Conservation (phyloP, 2,113 vertebrate genomes). For the Nicator chloris region DNA sequence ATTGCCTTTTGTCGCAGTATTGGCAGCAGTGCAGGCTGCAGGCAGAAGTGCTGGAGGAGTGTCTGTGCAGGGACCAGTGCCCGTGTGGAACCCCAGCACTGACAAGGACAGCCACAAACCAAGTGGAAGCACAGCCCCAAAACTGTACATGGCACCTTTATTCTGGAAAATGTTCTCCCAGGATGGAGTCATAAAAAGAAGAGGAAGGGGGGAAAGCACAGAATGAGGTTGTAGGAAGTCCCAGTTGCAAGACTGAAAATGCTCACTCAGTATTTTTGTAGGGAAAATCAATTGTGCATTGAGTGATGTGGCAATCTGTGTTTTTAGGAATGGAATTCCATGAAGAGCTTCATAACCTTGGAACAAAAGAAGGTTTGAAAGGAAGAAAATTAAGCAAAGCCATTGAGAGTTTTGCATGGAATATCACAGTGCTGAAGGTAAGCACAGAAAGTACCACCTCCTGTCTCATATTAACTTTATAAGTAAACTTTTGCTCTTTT, state of each 20-base stretch:
- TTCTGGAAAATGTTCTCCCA: background rate
- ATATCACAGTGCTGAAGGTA: conserved; percentile 84
- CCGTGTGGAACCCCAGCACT: background rate
- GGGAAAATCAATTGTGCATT: background rate
- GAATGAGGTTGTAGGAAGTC: background rate
- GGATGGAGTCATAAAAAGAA: background rate
- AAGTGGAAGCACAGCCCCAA: background rate
- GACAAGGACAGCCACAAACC: background rate
- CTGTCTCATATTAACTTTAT: background rate
- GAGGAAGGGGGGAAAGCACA: background rate
- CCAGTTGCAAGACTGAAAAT: background rate
- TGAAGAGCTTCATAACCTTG: conserved; percentile 77
- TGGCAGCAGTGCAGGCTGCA: background rate
- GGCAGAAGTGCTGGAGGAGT: background rate
- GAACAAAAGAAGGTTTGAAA: conserved; percentile 80
- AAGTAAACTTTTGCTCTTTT: background rate
- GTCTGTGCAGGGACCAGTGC: background rate
- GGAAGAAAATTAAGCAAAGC: conserved; percentile 83
- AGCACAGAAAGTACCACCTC: background rate
- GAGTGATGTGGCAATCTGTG: background rate
- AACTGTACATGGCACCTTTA: background rate
- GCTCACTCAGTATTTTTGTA: background rate
- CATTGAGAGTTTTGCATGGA: conserved; percentile 82
- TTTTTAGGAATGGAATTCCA: conserved; percentile 79
- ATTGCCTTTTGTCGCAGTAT: background rate